Percentiles rank a stretch among this genome's conserved stretches.
phyloP scores from a whole-genome alignment of 2,888 invertebrate genomes.

The Panzeria rudis region DNA sequence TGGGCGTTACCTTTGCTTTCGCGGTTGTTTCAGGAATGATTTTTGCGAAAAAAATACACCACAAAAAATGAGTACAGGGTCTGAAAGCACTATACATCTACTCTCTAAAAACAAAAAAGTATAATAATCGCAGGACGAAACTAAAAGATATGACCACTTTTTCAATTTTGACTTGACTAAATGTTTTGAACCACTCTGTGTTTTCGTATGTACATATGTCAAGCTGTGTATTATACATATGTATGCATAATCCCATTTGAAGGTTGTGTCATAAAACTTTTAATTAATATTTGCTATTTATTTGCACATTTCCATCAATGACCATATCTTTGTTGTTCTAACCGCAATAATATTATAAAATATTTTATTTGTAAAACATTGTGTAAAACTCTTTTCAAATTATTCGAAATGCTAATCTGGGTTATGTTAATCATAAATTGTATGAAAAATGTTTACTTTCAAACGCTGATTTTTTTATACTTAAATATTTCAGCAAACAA shows the following conservation, averaged over 20 bases:
- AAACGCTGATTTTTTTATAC: not conserved
- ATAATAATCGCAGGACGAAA: no score
- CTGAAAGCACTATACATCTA: no score
- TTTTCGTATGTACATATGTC: not conserved
- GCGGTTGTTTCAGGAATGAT: no score
- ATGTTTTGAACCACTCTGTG: not conserved
- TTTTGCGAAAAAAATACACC: no score
- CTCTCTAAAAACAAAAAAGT: no score
- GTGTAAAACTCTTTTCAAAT: slow-evolving; percentile 30
- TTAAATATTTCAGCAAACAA: slow-evolving; percentile 18
- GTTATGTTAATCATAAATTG: slow-evolving; percentile 40
- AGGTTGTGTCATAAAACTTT: slow-evolving; percentile 20
- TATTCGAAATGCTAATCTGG: slow-evolving; percentile 47
- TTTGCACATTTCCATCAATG: slow-evolving; percentile 10
- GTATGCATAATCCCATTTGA: not conserved
- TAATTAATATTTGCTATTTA: slow-evolving; percentile 49
- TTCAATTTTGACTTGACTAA: no score
- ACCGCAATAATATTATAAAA: slow-evolving; percentile 53
- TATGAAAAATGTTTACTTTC: not conserved
- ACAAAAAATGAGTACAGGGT: no score
- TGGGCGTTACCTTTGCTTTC: no score
- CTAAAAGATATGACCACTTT: no score
- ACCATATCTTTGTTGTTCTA: slow-evolving; percentile 21
- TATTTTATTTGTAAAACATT: slow-evolving; percentile 45
- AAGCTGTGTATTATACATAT: not conserved